These are phyloP conservation scores for Salvelinus sp. DNA, from an alignment of 2,113 vertebrate species.

Conservation along the genomic window DNA sequence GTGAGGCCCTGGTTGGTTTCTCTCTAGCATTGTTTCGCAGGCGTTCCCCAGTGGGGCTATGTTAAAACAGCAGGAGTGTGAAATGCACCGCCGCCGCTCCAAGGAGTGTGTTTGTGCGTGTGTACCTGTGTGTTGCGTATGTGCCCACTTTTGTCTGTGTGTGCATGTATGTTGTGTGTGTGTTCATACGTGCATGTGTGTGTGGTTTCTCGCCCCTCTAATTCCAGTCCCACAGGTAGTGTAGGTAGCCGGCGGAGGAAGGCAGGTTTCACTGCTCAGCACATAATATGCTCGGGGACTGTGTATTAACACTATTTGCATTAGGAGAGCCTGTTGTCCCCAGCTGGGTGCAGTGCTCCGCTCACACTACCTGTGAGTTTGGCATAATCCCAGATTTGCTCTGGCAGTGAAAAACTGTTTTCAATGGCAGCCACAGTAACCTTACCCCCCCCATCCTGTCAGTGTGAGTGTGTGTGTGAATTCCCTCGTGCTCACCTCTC, in stretches of 20 bases:
- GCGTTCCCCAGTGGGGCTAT: neutral
- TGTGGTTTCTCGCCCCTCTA: slow-evolving; percentile 14
- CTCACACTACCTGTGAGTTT: slow-evolving; percentile 47
- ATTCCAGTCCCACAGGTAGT: slow-evolving; percentile 40
- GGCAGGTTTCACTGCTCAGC: slow-evolving; percentile 40
- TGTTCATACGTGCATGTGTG: slow-evolving; percentile 6
- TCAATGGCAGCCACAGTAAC: slow-evolving; percentile 22
- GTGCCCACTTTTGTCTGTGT: neutral
- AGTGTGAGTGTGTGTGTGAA: neutral
- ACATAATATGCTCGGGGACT: slow-evolving; percentile 33
- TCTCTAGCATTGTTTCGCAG: neutral
- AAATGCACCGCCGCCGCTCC: slow-evolving; percentile 2
- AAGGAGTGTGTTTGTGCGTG: neutral
- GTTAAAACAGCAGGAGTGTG: slow-evolving; percentile 19
- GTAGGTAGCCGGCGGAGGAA: slow-evolving; percentile 29
- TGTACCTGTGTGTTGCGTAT: neutral
- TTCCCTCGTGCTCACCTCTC: neutral
- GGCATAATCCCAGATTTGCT: slow-evolving; percentile 61
- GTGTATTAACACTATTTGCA: slow-evolving; percentile 57
- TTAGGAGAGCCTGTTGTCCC: slow-evolving; percentile 47
- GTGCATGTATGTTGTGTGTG: neutral
- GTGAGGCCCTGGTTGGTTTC: neutral
- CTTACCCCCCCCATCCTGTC: neutral
- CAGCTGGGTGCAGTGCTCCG: slow-evolving; percentile 49
- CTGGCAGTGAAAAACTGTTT: slow-evolving; percentile 56